Conservation (phyloP, 2,113 vertebrate species). For the Ancistrus triradiatus region DNA sequence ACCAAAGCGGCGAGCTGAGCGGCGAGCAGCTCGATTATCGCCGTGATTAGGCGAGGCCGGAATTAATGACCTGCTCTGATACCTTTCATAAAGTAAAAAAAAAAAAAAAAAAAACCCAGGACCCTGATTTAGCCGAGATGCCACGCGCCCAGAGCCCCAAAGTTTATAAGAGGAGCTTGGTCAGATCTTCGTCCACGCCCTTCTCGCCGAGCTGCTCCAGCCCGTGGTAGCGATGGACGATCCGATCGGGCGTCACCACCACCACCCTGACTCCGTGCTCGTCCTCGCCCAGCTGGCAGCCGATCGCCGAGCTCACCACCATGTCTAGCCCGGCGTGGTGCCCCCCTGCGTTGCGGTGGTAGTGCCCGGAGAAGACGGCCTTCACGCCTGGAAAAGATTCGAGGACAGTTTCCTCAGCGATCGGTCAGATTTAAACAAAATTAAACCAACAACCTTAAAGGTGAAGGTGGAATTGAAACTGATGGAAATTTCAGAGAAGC, state of each 20-base stretch:
- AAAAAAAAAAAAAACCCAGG: no score
- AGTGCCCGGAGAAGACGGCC: slow-evolving; percentile 92
- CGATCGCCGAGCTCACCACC: slow-evolving; percentile 93
- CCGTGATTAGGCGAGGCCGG: no score
- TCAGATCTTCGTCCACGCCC: slow-evolving; percentile 76
- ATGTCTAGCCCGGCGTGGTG: slow-evolving; percentile 79
- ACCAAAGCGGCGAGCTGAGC: slow-evolving; percentile 34
- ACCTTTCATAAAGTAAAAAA: no score
- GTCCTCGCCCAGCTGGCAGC: slow-evolving; percentile 88
- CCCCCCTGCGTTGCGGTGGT: slow-evolving; percentile 89
- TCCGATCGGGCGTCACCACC: slow-evolving; percentile 75
- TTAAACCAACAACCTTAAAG: no score
- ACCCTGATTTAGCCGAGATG: not conserved
- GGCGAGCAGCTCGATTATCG: no score
- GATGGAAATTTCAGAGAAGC: not conserved
- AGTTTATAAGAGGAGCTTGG: slow-evolving; percentile 65
- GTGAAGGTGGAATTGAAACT: no score
- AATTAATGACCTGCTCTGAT: no score
- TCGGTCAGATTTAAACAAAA: no score
- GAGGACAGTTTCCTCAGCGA: no score
- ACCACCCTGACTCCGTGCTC: slow-evolving; percentile 84
- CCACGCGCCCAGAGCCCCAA: not conserved
- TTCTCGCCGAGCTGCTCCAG: slow-evolving; percentile 72
- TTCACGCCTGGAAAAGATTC: slow-evolving; percentile 73
- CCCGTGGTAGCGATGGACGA: slow-evolving; percentile 84